These are phyloP conservation scores for Azemiops feae DNA, from an alignment of 2,113 vertebrate genomes.

Conservation along the genomic window DNA sequence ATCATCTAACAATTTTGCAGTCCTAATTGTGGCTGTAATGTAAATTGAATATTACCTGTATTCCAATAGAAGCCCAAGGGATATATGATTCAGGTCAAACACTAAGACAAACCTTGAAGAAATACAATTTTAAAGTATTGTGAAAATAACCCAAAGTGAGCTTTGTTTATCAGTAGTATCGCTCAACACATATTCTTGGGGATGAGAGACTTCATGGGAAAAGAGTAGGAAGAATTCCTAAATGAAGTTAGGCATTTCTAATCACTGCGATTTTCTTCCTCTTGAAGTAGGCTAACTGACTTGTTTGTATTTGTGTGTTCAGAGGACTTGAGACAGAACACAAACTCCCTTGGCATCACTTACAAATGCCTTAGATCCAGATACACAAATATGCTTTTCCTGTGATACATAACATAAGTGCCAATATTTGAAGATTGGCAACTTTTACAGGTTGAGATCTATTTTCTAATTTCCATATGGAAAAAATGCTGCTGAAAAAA, in stretches of 20 bases:
- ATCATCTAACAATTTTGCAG: neutral
- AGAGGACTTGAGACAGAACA: conserved; percentile 5
- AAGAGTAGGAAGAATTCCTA: neutral
- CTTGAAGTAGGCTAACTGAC: neutral
- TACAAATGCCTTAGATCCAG: neutral
- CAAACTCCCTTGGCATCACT: neutral
- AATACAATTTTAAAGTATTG: neutral
- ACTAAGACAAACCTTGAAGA: neutral
- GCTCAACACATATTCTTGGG: neutral
- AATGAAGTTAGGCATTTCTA: neutral
- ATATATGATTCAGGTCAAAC: neutral
- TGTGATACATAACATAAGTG: neutral
- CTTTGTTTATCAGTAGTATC: neutral
- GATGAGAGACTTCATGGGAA: neutral
- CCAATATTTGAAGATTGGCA: neutral
- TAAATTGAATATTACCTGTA: neutral
- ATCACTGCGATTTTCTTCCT: neutral
- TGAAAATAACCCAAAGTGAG: neutral
- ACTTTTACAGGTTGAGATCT: neutral
- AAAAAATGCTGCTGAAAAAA: neutral
- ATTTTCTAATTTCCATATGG: neutral
- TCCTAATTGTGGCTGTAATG: neutral
- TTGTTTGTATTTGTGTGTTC: conserved; percentile 21
- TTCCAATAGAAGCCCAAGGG: neutral
- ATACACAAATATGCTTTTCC: conserved; percentile 2